These are phyloP conservation scores for Ylistrum balloti DNA, from an alignment of 1,140 invertebrate species.

Conservation along the genomic window DNA sequence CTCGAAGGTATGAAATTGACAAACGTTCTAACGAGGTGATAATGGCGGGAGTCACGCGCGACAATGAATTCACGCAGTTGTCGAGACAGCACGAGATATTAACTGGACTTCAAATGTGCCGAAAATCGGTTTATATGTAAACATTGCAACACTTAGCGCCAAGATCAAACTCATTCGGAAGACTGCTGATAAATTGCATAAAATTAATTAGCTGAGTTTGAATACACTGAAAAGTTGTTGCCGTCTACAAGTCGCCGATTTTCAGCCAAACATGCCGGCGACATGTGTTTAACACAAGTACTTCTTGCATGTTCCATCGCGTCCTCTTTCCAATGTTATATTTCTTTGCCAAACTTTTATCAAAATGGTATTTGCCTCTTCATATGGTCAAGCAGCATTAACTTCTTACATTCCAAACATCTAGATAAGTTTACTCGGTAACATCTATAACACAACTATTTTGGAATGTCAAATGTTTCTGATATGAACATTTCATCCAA, in stretches of 20 bases:
- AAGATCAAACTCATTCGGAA: neutral
- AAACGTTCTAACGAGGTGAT: slow-evolving; percentile 38
- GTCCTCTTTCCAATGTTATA: neutral
- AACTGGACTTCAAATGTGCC: slow-evolving; percentile 17
- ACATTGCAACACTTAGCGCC: slow-evolving; percentile 11
- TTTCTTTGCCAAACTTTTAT: neutral
- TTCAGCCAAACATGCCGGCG: neutral
- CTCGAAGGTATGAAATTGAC: neutral
- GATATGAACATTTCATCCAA: neutral
- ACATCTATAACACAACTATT: neutral
- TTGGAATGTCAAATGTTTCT: neutral
- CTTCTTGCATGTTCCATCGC: neutral
- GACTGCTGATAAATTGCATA: slow-evolving; percentile 25
- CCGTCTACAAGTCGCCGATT: neutral
- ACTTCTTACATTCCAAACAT: neutral
- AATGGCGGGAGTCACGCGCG: slow-evolving; percentile 13
- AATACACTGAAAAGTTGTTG: neutral
- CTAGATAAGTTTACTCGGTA: neutral
- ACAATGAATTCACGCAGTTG: neutral
- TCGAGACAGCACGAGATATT: slow-evolving; percentile 22
- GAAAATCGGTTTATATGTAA: slow-evolving; percentile 18
- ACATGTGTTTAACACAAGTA: slow-evolving; percentile 22
- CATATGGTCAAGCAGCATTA: neutral
- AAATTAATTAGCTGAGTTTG: slow-evolving; percentile 7
- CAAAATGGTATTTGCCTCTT: neutral